Percentiles rank a stretch among this genome's conserved stretches.
Conservation (phyloP, 2,888 invertebrate species). For the Lypha dubia region DNA sequence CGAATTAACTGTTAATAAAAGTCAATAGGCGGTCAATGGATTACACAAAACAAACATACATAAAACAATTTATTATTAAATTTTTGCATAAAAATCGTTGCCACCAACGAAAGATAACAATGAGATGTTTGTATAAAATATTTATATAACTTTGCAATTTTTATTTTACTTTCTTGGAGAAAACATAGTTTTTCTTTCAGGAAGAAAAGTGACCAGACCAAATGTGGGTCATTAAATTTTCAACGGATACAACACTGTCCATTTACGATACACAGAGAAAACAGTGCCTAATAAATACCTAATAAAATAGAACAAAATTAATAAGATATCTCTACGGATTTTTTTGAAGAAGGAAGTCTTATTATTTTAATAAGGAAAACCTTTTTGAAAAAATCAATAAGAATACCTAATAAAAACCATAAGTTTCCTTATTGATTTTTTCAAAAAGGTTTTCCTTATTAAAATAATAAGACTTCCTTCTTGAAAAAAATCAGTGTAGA, state of each 20-base stretch:
- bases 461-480: too few species aligned
- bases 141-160: conserved; percentile 47
- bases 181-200: conserved; percentile 17
- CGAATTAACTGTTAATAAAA: conserved; percentile 12
- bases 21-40: background rate
- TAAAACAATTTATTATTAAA: background rate
- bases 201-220: conserved; percentile 38
- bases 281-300: too few species aligned
- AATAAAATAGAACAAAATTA: too few species aligned
- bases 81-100: background rate
- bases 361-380: too few species aligned
- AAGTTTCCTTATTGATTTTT: too few species aligned
- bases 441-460: too few species aligned
- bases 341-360: too few species aligned
- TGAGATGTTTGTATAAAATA: background rate
- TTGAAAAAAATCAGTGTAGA: too few species aligned
- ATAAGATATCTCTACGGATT: too few species aligned
- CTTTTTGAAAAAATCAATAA: too few species aligned
- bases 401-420: too few species aligned
- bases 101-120: background rate
- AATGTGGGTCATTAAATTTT: conserved; percentile 39
- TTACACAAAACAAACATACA: background rate
- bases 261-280: too few species aligned
- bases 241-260: background rate
- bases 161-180: conserved; percentile 47